A percentile compares a stretch with the other conserved stretches of the same genome.
phyloP scores from a whole-genome alignment of 2,113 vertebrate species.

The Gobius niger region DNA sequence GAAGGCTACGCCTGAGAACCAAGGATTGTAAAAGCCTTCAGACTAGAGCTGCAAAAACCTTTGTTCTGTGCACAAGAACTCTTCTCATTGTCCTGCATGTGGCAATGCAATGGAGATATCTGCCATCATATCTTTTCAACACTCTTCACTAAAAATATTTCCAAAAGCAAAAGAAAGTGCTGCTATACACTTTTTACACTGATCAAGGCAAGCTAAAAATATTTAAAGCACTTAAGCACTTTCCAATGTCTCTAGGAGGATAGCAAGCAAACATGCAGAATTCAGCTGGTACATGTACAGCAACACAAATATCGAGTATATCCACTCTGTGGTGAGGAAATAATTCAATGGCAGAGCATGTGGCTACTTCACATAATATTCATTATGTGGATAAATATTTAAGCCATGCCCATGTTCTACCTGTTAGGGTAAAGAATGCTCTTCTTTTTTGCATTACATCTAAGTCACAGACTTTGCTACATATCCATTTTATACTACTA shows the following conservation, averaged over 20 bases:
- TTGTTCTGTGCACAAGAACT: slow-evolving; percentile 3
- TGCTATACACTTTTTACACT: slow-evolving; percentile 48
- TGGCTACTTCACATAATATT: slow-evolving; percentile 76
- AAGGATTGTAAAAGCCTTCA: slow-evolving; percentile 13
- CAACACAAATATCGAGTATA: slow-evolving; percentile 72
- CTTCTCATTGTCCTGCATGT: slow-evolving; percentile 25
- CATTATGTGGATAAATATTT: slow-evolving; percentile 63
- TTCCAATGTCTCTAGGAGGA: slow-evolving; percentile 61
- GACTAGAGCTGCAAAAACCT: not conserved
- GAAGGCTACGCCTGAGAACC: slow-evolving; percentile 47
- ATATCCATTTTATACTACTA: slow-evolving; percentile 71
- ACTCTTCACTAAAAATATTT: slow-evolving; percentile 36
- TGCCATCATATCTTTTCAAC: slow-evolving; percentile 44
- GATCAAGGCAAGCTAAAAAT: slow-evolving; percentile 69
- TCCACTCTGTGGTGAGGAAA: slow-evolving; percentile 68
- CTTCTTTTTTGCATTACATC: slow-evolving; percentile 77
- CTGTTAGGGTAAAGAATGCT: slow-evolving; percentile 42
- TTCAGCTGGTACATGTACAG: slow-evolving; percentile 68
- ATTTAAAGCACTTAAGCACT: slow-evolving; percentile 63
- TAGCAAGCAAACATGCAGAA: slow-evolving; percentile 78
- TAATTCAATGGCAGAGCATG: slow-evolving; percentile 63
- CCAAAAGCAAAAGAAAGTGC: slow-evolving; percentile 59
- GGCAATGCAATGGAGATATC: slow-evolving; percentile 6
- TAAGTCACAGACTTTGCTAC: slow-evolving; percentile 82
- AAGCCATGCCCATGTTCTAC: slow-evolving; percentile 51